These are phyloP conservation scores for Channa argus DNA, from an alignment of 2,113 vertebrate genomes.

Conservation along the genomic window DNA sequence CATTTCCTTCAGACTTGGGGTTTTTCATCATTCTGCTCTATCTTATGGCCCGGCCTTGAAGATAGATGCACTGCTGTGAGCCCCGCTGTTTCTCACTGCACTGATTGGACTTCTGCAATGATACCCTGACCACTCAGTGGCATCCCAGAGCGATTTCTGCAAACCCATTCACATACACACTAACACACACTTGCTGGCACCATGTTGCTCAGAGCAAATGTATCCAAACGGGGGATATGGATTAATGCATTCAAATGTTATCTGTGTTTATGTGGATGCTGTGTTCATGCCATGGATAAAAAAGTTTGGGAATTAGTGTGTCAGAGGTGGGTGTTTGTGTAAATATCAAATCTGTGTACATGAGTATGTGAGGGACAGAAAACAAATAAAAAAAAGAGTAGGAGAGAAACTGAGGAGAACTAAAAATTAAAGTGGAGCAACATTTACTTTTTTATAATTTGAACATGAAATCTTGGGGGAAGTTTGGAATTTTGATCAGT, in stretches of 20 bases:
- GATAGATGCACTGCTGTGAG: conserved; percentile 61
- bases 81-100: conserved; percentile 55
- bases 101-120: conserved; percentile 62
- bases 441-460: not conserved
- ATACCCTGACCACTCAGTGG: conserved; percentile 38
- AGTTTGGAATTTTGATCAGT: conserved; percentile 45
- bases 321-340: conserved; percentile 15
- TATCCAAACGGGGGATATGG: conserved; percentile 52
- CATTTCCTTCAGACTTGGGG: conserved; percentile 40
- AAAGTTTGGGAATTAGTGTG: conserved; percentile 4
- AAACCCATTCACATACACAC: conserved; percentile 24
- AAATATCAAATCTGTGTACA: conserved; percentile 9
- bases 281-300: conserved; percentile 2
- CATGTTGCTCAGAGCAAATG: conserved; percentile 58
- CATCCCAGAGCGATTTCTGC: conserved; percentile 34
- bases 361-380: not conserved
- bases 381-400: not conserved
- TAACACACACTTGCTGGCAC: not conserved
- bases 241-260: conserved; percentile 43
- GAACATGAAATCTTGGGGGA: conserved; percentile 5
- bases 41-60: conserved; percentile 56
- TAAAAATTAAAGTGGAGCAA: conserved; percentile 24
- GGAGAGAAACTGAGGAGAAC: not conserved
- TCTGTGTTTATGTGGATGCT: conserved; percentile 16
- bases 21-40: conserved; percentile 68